Evolutionary conservation across 1,140 invertebrate genomes (phyloP).

Genomic region (Drosophila oshimai): DNA sequence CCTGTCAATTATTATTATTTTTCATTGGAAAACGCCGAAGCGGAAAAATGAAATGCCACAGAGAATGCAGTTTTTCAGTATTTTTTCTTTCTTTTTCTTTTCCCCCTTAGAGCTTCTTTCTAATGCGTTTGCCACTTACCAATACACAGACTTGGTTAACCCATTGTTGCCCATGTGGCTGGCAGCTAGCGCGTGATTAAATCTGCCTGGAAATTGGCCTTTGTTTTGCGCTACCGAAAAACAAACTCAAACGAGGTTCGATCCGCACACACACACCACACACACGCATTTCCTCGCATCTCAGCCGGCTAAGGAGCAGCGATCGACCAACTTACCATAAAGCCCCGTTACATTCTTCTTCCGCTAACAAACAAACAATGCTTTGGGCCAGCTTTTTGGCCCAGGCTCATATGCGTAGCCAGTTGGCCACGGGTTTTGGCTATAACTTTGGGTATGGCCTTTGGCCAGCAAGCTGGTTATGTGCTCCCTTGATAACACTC

Average conservation of each 20-base stretch:
- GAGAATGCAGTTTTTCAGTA: conserved; percentile 53
- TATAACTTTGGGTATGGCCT: not conserved
- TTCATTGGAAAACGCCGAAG: conserved; percentile 76
- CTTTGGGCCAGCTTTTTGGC: conserved; percentile 47
- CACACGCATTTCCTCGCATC: conserved; percentile 32
- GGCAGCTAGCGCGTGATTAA: conserved; percentile 70
- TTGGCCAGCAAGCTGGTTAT: not conserved
- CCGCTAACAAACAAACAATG: conserved; percentile 68
- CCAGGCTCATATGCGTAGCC: conserved; percentile 61
- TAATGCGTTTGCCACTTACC: conserved; percentile 73
- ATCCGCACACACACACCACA: conserved; percentile 25
- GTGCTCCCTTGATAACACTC: conserved; percentile 34
- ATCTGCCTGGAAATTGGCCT: conserved; percentile 78
- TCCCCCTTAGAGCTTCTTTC: conserved; percentile 34
- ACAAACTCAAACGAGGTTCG: conserved; percentile 38
- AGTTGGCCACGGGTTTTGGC: conserved; percentile 15
- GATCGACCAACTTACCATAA: conserved; percentile 75
- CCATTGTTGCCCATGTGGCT: conserved; percentile 67
- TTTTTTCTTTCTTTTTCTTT: conserved; percentile 18
- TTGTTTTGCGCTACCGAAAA: conserved; percentile 71
- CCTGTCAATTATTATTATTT: conserved; percentile 81
- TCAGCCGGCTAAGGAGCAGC: conserved; percentile 5
- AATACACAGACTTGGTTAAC: conserved; percentile 28
- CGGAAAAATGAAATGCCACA: conserved; percentile 77
- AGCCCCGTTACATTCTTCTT: conserved; percentile 76